Conservation (phyloP, 2,113 vertebrate species). For the Carettochelys insculpta region DNA sequence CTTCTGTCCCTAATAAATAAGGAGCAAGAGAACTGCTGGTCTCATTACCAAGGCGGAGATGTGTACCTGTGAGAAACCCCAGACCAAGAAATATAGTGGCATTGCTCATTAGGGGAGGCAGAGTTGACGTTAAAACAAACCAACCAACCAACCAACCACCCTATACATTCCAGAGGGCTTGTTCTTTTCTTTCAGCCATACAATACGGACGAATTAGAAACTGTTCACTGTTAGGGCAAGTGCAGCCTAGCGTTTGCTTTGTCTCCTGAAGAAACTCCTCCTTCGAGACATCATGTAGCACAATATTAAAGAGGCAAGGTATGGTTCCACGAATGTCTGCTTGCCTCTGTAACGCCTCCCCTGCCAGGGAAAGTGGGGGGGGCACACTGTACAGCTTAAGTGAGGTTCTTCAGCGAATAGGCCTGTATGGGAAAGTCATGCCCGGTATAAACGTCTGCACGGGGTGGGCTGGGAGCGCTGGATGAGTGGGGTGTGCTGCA, state of each 20-base stretch:
- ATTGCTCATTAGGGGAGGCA: not conserved
- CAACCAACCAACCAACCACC: too few species aligned
- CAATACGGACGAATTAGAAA: not conserved
- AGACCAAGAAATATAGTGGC: rapidly evolving
- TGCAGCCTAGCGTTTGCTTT: rapidly evolving
- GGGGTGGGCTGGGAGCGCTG: slow-evolving; percentile 83
- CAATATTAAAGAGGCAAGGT: not conserved
- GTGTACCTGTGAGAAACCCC: not conserved
- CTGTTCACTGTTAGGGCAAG: rapidly evolving
- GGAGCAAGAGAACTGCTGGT: not conserved
- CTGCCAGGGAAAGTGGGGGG: rapidly evolving
- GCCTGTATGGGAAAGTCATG: slow-evolving; percentile 88
- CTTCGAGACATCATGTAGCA: rapidly evolving
- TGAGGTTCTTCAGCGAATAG: slow-evolving; percentile 79
- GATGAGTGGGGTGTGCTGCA: slow-evolving; percentile 60
- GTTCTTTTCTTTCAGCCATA: not conserved
- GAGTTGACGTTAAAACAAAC: not conserved
- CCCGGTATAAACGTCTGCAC: slow-evolving; percentile 82
- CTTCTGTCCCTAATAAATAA: not conserved
- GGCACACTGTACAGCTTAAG: rapidly evolving
- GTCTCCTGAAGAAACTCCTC: not conserved
- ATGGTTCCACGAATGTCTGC: not conserved
- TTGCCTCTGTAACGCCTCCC: not conserved
- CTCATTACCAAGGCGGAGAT: rapidly evolving
- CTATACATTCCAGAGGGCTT: rapidly evolving